A percentile compares a stretch with the other conserved stretches of the same genome.
phyloP scores from a whole-genome alignment of 2,113 vertebrate species.

The Heptranchias perlo region DNA sequence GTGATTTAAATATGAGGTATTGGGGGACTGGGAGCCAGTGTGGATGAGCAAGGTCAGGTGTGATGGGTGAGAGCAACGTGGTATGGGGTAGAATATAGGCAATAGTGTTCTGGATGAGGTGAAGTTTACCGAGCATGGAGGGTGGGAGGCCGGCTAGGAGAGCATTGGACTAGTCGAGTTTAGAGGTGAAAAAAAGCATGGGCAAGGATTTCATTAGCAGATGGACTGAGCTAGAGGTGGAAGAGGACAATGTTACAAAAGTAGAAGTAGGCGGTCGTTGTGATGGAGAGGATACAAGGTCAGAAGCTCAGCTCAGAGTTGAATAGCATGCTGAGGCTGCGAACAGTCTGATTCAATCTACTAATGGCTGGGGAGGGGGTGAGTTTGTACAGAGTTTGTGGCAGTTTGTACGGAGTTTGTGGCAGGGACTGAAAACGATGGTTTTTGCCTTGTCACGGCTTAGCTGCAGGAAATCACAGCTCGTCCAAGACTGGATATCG shows the following conservation, averaged over 20 bases:
- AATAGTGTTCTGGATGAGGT: too few relatives aligned
- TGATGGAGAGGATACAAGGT: neutral
- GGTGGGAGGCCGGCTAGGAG: neutral
- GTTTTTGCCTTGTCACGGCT: neutral
- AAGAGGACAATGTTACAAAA: neutral
- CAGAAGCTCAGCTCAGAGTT: neutral
- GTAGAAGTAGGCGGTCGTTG: neutral
- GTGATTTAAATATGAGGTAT: neutral
- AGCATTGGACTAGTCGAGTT: neutral
- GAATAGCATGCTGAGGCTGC: neutral
- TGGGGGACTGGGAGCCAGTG: neutral
- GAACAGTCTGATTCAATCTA: neutral
- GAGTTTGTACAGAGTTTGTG: too few relatives aligned
- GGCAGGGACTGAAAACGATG: too few relatives aligned
- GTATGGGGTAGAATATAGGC: too few relatives aligned
- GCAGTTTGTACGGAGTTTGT: too few relatives aligned
- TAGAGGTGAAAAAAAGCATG: neutral
- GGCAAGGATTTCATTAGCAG: neutral
- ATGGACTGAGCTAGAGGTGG: neutral
- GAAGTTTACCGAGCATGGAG: too few relatives aligned
- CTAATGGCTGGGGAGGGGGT: neutral
- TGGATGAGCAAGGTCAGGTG: neutral
- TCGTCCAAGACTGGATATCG: neutral
- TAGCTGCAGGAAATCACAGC: neutral
- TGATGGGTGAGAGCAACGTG: neutral